Base-by-base conservation (phyloP, 2,888 invertebrate species). In the Lobophora halterata region DNA sequence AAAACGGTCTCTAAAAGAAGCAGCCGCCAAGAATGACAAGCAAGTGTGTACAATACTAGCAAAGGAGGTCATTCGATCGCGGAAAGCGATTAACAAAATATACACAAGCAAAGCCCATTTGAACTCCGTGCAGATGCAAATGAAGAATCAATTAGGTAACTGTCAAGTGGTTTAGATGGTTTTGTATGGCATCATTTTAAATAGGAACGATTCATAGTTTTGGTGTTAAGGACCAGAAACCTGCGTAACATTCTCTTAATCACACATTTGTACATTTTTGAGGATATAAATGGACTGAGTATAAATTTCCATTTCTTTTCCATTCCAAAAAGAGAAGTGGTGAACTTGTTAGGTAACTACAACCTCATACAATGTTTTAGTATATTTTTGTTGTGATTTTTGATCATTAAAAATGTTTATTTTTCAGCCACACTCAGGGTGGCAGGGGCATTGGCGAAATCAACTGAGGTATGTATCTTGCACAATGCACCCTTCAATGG, bases 131-230 rank as follows among this genome's bases (percentile, higher is more conserved):
- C 94, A 96, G 58, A 89, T 98, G 88, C 96, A 97, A 83, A 99
- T 99, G 98, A 97, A 98, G 78, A 97, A 98, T 75, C 99, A 99
- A 78, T 82, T 98, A 59, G 94, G 96, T 96, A n/a, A n/a, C 86
- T 58, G 9, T 14, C 31, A n/a, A 30, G 28, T n/a, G n/a, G n/a
- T n/a, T n/a, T n/a, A n/a, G n/a, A n/a, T n/a, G n/a, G n/a, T n/a
- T n/a, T n/a, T n/a, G n/a, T n/a, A n/a, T n/a, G n/a, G n/a, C n/a
- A n/a, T n/a, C n/a, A n/a, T n/a, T n/a, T n/a, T n/a, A n/a, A n/a
- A n/a, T n/a, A n/a, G n/a, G n/a, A n/a, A n/a, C n/a, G n/a, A n/a
- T n/a, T n/a, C n/a, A n/a, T n/a, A n/a, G n/a, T n/a, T n/a, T n/a
- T n/a, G n/a, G n/a, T n/a, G n/a, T n/a, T n/a, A n/a, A n/a, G n/a